phyloP scores from a whole-genome alignment of 2,113 vertebrate species.

The Eudorcas thomsonii region DNA sequence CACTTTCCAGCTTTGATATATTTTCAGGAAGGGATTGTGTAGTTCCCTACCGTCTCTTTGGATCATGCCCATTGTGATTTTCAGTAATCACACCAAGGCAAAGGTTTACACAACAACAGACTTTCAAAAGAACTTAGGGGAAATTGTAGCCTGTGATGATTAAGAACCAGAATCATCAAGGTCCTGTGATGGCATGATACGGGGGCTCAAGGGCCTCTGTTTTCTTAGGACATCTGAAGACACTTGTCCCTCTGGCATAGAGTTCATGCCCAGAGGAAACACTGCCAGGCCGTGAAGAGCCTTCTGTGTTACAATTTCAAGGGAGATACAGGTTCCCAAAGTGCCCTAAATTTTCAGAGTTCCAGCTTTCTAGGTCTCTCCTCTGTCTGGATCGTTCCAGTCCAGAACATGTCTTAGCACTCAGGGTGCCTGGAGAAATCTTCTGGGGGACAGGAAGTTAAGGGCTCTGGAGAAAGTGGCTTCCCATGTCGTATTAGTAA shows the following conservation, averaged over 20 bases:
- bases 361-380: not conserved
- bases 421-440: not conserved
- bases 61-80: not conserved
- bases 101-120: not conserved
- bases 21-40: not conserved
- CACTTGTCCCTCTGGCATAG: not conserved
- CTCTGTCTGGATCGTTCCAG: not conserved
- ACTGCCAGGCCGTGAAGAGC: not conserved
- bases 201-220: not conserved
- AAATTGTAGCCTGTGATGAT: not conserved
- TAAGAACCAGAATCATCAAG: not conserved
- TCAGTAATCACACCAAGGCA: not conserved
- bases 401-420: not conserved
- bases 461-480: not conserved
- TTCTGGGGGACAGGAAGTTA: not conserved
- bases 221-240: not conserved
- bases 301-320: not conserved
- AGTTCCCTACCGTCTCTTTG: not conserved
- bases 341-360: not conserved
- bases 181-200: not conserved
- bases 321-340: not conserved
- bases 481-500: not conserved
- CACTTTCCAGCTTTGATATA: not conserved
- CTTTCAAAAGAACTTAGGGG: not conserved
- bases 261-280: not conserved